phyloP scores from a whole-genome alignment of 2,113 vertebrate species.

The Thamnaconus septentrionalis region DNA sequence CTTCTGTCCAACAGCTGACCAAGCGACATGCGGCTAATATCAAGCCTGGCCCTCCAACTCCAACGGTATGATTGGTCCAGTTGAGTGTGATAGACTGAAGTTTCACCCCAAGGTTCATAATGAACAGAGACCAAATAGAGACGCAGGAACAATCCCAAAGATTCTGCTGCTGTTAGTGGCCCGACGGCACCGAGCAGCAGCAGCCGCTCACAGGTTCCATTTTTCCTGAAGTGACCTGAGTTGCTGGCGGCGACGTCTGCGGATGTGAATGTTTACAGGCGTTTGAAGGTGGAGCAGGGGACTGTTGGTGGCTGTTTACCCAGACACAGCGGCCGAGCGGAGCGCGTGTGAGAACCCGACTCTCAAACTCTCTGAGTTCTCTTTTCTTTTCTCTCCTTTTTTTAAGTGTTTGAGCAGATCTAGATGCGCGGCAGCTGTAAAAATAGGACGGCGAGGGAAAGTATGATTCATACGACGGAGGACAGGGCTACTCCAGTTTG shows the following conservation, averaged over 20 bases:
- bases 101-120: no score
- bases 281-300: conserved; percentile 46
- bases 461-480: conserved; percentile 73
- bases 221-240: conserved; percentile 21
- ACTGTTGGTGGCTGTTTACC: conserved; percentile 55
- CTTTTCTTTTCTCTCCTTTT: background rate
- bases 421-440: conserved; percentile 75
- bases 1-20: no score
- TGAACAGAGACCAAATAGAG: no score
- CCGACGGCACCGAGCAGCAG: background rate
- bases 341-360: conserved; percentile 58
- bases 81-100: no score
- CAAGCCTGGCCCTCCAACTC: no score
- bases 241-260: conserved; percentile 12
- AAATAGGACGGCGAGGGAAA: conserved; percentile 74
- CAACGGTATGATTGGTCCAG: no score
- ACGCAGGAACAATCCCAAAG: no score
- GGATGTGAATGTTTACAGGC: conserved; percentile 26
- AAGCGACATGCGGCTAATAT: no score
- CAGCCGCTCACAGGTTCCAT: conserved; percentile 27
- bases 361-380: conserved; percentile 45
- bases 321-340: conserved; percentile 41
- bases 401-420: conserved; percentile 73
- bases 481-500: conserved; percentile 51
- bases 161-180: no score